Percentiles rank a stretch among this genome's conserved stretches.
Evolutionary conservation across 2,888 invertebrate genomes (phyloP).

Genomic region (Polydrusus pterygomalis): DNA sequence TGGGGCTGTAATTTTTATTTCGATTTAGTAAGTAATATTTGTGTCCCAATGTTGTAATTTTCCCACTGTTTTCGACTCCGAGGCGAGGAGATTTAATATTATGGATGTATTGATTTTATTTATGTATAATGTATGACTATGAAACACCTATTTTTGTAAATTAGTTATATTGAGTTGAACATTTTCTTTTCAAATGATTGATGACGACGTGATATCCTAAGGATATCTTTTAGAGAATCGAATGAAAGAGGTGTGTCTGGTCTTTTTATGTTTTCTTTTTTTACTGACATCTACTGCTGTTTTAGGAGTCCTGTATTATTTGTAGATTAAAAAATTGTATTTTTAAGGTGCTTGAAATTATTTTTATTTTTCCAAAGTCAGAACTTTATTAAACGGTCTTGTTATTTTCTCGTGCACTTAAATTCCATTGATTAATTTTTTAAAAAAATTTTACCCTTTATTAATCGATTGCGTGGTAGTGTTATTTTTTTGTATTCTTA

Average conservation of each 20-base stretch:
- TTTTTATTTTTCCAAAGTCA: constrained; percentile 45
- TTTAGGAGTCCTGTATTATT: constrained; percentile 59
- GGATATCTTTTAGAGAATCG: constrained; percentile 54
- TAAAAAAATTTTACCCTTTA: constrained; percentile 41
- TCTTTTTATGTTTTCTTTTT: constrained; percentile 42
- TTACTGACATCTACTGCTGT: constrained; percentile 51
- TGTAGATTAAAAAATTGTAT: constrained; percentile 58
- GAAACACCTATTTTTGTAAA: constrained; percentile 53
- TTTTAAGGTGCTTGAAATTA: constrained; percentile 59
- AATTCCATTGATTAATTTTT: constrained; percentile 13
- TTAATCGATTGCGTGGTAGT: constrained; percentile 51
- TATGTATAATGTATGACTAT: constrained; percentile 43
- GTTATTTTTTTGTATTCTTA: constrained; percentile 43
- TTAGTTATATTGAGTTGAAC: constrained; percentile 43
- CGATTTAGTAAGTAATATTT: constrained; percentile 18
- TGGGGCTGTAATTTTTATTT: constrained; percentile 28
- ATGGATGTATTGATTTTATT: constrained; percentile 20
- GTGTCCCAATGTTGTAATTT: constrained; percentile 51
- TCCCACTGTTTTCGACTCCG: constrained; percentile 35
- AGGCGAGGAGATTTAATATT: constrained; percentile 30
- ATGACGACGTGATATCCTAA: constrained; percentile 53
- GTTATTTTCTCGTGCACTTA: constrained; percentile 2
- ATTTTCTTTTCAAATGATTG: constrained; percentile 47
- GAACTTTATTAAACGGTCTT: constrained; percentile 11
- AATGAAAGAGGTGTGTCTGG: constrained; percentile 38